A percentile compares a stretch with the other conserved stretches of the same genome.
Evolutionary conservation across 2,113 vertebrate genomes (phyloP).

Genomic region (Gobiocypris rarus): DNA sequence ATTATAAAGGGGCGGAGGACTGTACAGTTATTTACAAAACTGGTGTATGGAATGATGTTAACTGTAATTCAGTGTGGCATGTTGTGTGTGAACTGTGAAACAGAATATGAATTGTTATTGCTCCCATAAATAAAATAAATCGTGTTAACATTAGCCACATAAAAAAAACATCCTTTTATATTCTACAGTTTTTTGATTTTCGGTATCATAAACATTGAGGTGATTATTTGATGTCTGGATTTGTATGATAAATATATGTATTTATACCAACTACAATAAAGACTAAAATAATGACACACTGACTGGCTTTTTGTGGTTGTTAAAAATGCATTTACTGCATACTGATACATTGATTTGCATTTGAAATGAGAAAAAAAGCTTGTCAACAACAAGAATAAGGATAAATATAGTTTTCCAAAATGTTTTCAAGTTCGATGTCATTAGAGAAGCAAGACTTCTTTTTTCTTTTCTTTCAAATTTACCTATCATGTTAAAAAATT

Average conservation of each 20-base stretch:
- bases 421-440: no score
- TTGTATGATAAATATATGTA: no score
- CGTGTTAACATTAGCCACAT: background rate
- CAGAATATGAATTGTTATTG: background rate
- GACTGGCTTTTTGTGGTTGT: background rate
- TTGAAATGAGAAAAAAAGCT: background rate
- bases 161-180: no score
- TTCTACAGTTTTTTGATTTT: no score
- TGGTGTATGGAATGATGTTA: conserved; percentile 36
- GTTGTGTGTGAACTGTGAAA: conserved; percentile 31
- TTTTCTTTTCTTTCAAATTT: no score
- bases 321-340: background rate
- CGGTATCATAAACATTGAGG: no score
- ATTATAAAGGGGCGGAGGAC: conserved; percentile 17
- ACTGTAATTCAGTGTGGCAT: background rate
- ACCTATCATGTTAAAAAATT: background rate
- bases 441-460: no score
- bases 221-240: no score
- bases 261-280: background rate
- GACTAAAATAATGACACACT: background rate
- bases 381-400: no score
- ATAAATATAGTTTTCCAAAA: no score
- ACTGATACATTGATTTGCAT: background rate
- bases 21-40: background rate
- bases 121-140: background rate